Evolutionary conservation across 1,140 invertebrate species (phyloP), one percentile per base, ranked within the genome.

Genomic region (Heliothis subflexa): DNA sequence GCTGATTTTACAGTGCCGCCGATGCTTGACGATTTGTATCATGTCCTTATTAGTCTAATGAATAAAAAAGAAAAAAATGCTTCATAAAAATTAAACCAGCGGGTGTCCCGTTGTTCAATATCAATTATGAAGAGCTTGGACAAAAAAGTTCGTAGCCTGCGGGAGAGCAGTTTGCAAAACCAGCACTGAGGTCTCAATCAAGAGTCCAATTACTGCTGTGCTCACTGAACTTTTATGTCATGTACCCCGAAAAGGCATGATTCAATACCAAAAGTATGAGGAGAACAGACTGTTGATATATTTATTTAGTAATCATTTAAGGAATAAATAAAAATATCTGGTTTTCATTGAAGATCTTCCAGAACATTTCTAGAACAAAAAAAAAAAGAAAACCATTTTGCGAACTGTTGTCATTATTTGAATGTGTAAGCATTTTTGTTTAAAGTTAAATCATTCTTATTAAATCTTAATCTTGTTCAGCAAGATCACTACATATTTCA

Each of bases 141-240:
- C 50, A 75, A 71, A 80, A 80, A 80, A 77, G 79, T 57, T n/a
- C 70, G 78, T 71, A 52, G 73, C 81, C 79, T 70, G 78, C 72
- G 79, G 81, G 79, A 52, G 66, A 40, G 74, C 61, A 21, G 76
- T 77, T 71, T 71, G 73, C 66, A 79, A 81, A 79, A 79, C 72
- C 49, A 76, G 78, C 80, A 76, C 50, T 81, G 80, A 83, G 55
- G 80, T 80, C 81, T 85, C 79, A 83, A 86, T 83, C 80, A 77
- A 73, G 28, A 59, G 33, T 25, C 28, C 71, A 73, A 59, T 73
- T 73, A 73, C 54, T 73, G 28, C 5, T 59, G n/a, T 52, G 52
- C 54, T 33, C 28, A 73, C 52, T 73, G 40, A 68, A 68, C 64
- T 47, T 47, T 66, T 68, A 25, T 68, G 64, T 49, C 45, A 14